Base-by-base conservation (phyloP, 2,888 invertebrate genomes). In the Eupelmus urozonus region DNA sequence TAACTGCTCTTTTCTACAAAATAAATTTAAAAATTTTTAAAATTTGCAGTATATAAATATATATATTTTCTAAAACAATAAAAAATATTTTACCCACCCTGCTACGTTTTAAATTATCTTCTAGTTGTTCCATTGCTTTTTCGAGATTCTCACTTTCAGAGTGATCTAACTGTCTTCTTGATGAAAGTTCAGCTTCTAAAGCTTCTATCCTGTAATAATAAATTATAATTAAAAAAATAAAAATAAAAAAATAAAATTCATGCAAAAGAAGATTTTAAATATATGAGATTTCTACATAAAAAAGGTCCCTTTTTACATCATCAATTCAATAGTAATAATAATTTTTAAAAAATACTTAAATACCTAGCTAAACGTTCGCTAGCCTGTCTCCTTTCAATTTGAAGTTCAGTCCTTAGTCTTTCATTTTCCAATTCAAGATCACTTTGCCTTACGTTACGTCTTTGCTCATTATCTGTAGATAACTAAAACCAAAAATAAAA, bases 1-100 rank as follows among this genome's bases (percentile, higher is more conserved):
- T 92, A 11, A 91, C 89, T 0, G 92, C 92, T 88, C 93, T 91
- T 85, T 91, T 92, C 94, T 95, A 88, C 27, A 91, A 91, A 79
- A 81, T 5, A 81, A 65, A 80, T 45, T 25, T 1, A 62, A 29
- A 55, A 60, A 5, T 29, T 69, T 51, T 7, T 5, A 23, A 49
- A 57, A 53, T 18, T 45, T 76, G 66, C 34, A 67, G 5, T 34
- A 5, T 34, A 25, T 25, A 25, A 20, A 57, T 34, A 13, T n/a
- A 1, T 25, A 71, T 51, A 66, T n/a, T 49, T 62, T 49, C 45
- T 20, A 60, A 65, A 59, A n/a, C 1, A 40, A 18, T 0, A 13
- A 27, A 70, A 73, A n/a, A 49, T 13, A 60, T 18, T 25, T 66
- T 42, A 79, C 90, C 88, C 88, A 93, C 93, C 85, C 90, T 92